These are phyloP conservation scores for Scolopax bukidnonensis DNA, from an alignment of 2,797 vertebrate species.

Conservation along the genomic window DNA sequence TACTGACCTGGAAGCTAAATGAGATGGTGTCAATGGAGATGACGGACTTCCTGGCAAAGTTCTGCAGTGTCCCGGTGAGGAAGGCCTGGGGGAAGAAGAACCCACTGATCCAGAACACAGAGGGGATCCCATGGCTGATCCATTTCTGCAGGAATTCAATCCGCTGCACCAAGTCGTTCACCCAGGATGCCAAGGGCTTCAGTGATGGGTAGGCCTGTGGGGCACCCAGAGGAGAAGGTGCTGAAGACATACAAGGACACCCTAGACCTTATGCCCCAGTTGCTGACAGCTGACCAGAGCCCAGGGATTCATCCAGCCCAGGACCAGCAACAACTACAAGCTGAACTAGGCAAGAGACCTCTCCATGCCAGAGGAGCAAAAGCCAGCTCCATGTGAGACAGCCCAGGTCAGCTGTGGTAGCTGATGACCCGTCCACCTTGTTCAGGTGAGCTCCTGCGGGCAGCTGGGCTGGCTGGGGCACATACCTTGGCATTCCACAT, in stretches of 20 bases:
- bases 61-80: constrained; percentile 91
- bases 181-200: constrained; percentile 91
- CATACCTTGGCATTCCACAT: constrained; percentile 87
- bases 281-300: not conserved
- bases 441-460: not conserved
- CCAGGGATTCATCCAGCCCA: not conserved
- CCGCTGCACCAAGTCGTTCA: constrained; percentile 86
- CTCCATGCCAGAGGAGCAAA: not conserved
- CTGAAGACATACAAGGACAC: not conserved
- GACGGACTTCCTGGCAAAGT: constrained; percentile 84
- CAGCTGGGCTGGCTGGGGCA: not conserved
- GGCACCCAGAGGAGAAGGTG: not conserved
- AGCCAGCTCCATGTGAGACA: not conserved
- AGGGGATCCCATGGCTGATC: constrained; percentile 84
- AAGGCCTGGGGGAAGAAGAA: constrained; percentile 95
- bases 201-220: constrained; percentile 88
- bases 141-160: constrained; percentile 85
- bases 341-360: not conserved
- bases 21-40: constrained; percentile 88
- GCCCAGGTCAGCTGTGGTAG: not conserved
- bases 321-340: not conserved
- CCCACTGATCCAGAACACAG: constrained; percentile 91
- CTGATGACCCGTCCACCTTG: not conserved
- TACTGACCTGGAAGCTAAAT: constrained; percentile 87
- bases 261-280: not conserved